Percentiles rank a stretch among this genome's conserved stretches.
These are phyloP conservation scores for Palythoa caribaeorum DNA, from an alignment of 92 coral and sea anemone species.

Conservation along the genomic window DNA sequence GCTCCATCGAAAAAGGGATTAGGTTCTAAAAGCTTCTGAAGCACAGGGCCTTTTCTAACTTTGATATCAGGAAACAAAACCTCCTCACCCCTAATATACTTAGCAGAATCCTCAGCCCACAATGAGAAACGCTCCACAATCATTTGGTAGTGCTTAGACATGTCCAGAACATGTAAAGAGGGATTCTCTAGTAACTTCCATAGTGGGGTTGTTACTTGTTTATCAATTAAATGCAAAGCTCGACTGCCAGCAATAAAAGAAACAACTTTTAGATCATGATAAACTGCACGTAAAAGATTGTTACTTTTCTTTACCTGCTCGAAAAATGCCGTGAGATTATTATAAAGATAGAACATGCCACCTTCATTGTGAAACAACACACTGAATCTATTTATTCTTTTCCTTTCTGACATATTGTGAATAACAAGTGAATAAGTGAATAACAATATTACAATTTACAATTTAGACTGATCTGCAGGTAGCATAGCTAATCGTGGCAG, in stretches of 20 bases:
- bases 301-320: not conserved
- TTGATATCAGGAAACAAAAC: not conserved
- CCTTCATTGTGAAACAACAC: not conserved
- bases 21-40: not conserved
- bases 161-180: not conserved
- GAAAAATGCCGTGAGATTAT: not conserved
- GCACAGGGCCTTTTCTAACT: not conserved
- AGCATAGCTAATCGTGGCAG: too few relatives aligned
- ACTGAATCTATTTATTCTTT: not conserved
- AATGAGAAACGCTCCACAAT: not conserved
- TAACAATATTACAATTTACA: too few relatives aligned
- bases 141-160: not conserved
- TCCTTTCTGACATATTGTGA: too few relatives aligned
- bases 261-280: slow-evolving; percentile 9
- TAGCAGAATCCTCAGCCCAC: not conserved
- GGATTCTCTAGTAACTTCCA: not conserved
- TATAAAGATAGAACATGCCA: slow-evolving; percentile 6
- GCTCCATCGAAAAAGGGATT: not conserved
- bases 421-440: too few relatives aligned
- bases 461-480: too few relatives aligned
- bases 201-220: not conserved
- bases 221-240: not conserved
- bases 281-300: slow-evolving; percentile 1
- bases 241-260: slow-evolving; percentile 20
- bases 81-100: not conserved